These are phyloP conservation scores for Rotaria macrura DNA, from an alignment of 2,888 invertebrate species.

Conservation along the genomic window DNA sequence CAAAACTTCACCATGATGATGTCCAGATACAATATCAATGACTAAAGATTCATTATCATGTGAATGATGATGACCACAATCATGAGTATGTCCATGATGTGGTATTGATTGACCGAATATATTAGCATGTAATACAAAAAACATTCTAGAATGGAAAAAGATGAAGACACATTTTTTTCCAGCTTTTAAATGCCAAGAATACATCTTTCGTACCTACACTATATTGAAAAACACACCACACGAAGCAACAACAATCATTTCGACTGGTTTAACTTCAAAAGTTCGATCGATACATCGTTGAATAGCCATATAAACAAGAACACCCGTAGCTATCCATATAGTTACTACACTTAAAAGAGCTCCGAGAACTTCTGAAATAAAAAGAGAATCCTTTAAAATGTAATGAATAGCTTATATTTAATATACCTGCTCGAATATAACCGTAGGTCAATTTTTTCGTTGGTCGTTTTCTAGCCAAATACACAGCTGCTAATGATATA, in stretches of 20 bases:
- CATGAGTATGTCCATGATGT: constrained; percentile 27
- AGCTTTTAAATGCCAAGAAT: background rate
- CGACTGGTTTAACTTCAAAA: constrained; percentile 73
- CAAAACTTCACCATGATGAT: background rate
- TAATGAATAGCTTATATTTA: too few relatives aligned
- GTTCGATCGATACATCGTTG: constrained; percentile 67
- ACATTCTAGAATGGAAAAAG: constrained; percentile 19
- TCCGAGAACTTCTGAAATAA: constrained; percentile 69
- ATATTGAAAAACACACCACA: constrained; percentile 84
- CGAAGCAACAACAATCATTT: constrained; percentile 77
- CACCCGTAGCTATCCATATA: constrained; percentile 93
- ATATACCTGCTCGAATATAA: constrained; percentile 63
- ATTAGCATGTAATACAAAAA: constrained; percentile 29
- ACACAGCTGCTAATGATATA: constrained; percentile 85
- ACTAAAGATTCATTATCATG: background rate
- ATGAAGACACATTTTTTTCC: background rate
- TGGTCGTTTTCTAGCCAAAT: constrained; percentile 71
- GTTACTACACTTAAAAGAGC: constrained; percentile 86
- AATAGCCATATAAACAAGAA: constrained; percentile 85
- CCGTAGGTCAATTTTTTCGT: constrained; percentile 77
- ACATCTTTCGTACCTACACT: background rate
- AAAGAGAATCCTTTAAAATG: too few relatives aligned
- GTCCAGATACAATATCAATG: background rate
- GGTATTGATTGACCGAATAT: background rate
- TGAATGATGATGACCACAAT: background rate